Percentiles rank a stretch among this genome's conserved stretches.
phyloP scores from a whole-genome alignment of 2,797 vertebrate species.

The Zalophus californianus region DNA sequence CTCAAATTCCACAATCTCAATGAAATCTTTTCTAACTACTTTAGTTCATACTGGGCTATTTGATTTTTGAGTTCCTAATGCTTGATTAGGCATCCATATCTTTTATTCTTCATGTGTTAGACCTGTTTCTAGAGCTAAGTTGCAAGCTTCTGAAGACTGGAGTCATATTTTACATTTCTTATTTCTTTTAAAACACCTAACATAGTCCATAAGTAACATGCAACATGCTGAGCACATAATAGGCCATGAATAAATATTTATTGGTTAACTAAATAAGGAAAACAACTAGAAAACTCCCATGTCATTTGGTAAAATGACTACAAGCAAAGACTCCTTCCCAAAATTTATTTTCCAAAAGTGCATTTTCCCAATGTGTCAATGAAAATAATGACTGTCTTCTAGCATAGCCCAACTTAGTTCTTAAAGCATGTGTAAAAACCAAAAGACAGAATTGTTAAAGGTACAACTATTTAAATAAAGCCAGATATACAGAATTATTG shows the following conservation, averaged over 20 bases:
- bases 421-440: not conserved
- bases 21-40: not conserved
- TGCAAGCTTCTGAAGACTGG: not conserved
- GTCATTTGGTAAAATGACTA: conserved; percentile 17
- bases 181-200: conserved; percentile 42
- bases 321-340: not conserved
- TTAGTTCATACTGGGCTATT: not conserved
- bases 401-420: not conserved
- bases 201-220: not conserved
- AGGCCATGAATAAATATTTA: conserved; percentile 61
- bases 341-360: conserved; percentile 43
- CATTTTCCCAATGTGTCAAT: conserved; percentile 11
- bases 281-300: conserved; percentile 30
- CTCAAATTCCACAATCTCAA: conserved; percentile 20
- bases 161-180: not conserved
- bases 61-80: not conserved
- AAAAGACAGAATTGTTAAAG: conserved; percentile 36
- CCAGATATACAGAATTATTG: conserved; percentile 32
- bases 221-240: conserved; percentile 2
- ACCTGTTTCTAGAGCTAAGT: not conserved
- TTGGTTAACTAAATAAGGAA: conserved; percentile 49
- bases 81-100: not conserved
- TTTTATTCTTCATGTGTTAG: not conserved
- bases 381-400: conserved; percentile 14
- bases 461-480: conserved; percentile 18